These are phyloP conservation scores for Horisme vitalbata DNA, from an alignment of 2,888 invertebrate genomes.

Conservation along the genomic window DNA sequence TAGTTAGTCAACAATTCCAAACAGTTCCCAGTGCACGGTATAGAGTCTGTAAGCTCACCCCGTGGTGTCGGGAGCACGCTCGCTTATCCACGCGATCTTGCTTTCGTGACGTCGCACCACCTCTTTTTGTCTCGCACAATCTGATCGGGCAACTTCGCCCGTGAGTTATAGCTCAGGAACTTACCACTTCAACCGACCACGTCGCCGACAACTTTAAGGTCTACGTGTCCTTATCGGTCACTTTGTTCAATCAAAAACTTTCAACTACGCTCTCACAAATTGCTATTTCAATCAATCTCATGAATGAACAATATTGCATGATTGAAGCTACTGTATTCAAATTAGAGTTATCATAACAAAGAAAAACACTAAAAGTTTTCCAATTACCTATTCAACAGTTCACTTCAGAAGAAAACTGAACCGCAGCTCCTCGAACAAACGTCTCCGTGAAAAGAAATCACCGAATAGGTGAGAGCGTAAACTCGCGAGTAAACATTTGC, in stretches of 20 bases:
- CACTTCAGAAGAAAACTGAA: slow-evolving; percentile 59
- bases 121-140: slow-evolving; percentile 61
- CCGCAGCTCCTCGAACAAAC: slow-evolving; percentile 68
- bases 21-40: slow-evolving; percentile 27
- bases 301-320: slow-evolving; percentile 24
- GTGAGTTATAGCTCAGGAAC: slow-evolving; percentile 63
- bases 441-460: slow-evolving; percentile 79
- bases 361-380: slow-evolving; percentile 67
- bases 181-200: slow-evolving; percentile 53
- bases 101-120: slow-evolving; percentile 54
- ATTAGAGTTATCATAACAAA: slow-evolving; percentile 58
- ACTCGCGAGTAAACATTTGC: slow-evolving; percentile 81
- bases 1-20: slow-evolving; percentile 20
- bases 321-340: slow-evolving; percentile 40
- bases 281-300: slow-evolving; percentile 34
- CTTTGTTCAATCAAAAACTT: slow-evolving; percentile 41
- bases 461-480: slow-evolving; percentile 80
- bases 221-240: slow-evolving; percentile 50
- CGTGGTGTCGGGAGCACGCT: slow-evolving; percentile 49
- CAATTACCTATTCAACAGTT: slow-evolving; percentile 75
- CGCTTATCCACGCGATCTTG: slow-evolving; percentile 62
- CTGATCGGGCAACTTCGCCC: slow-evolving; percentile 62
- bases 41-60: slow-evolving; percentile 43
- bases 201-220: slow-evolving; percentile 50
- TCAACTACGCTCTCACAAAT: slow-evolving; percentile 26